Percentiles rank a stretch among this genome's conserved stretches.
Evolutionary conservation across 1,140 invertebrate species (phyloP).

Genomic region (Trichoplusia ni): DNA sequence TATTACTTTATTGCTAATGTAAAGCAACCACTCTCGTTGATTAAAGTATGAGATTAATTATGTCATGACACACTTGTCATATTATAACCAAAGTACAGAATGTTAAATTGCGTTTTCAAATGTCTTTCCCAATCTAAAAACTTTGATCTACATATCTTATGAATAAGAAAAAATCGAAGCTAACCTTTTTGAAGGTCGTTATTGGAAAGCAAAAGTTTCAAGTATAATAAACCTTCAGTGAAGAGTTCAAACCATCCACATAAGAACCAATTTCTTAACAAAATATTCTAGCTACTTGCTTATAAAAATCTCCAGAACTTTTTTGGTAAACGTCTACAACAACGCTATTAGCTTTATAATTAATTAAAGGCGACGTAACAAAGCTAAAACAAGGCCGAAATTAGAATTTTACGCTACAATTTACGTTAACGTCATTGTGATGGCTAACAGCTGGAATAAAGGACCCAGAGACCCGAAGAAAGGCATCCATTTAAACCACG

Average conservation of each 20-base stretch:
- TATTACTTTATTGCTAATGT: constrained; percentile 4
- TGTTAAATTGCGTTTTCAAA: no score
- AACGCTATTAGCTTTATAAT: not conserved
- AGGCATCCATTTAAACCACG: not conserved
- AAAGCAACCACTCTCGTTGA: constrained; percentile 2
- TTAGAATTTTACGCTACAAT: constrained; percentile 1
- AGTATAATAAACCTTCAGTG: no score
- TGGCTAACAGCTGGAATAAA: not conserved
- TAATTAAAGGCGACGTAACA: constrained; percentile 9
- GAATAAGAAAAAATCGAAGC: no score
- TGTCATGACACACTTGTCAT: no score
- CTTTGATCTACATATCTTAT: no score
- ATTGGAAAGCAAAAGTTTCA: no score
- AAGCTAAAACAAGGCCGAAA: not conserved
- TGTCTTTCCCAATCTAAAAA: no score
- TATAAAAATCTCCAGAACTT: not conserved
- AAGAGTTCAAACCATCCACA: no score
- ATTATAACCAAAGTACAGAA: no score
- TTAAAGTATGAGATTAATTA: not conserved
- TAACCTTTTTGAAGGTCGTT: no score
- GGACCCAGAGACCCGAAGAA: not conserved
- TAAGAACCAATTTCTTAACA: no score
- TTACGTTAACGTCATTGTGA: not conserved
- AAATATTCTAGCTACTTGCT: no score
- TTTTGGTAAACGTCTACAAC: not conserved